Evolutionary conservation across 2,888 invertebrate genomes (phyloP), one percentile per base, ranked within the genome.

Genomic region (Megaustenia siamemsis): DNA sequence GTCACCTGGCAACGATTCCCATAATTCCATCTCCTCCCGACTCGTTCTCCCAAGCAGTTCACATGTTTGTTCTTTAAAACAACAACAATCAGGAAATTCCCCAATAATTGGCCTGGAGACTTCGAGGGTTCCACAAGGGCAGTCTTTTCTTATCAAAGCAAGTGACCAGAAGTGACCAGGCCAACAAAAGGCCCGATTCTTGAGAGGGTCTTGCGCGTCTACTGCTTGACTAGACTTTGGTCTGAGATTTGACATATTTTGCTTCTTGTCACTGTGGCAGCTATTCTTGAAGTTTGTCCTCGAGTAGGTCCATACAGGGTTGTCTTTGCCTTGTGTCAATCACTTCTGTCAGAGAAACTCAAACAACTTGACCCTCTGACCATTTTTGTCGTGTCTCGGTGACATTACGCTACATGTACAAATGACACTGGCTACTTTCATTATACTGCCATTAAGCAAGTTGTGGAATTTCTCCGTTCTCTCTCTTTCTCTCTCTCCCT

Each of bases 21-120:
- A 4, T 1, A 5, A 1, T 40, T n/a, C n/a, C n/a, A n/a, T n/a
- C n/a, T n/a, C n/a, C n/a, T n/a, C n/a, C n/a, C n/a, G n/a, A n/a
- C n/a, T 28, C 77, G 35, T 53, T 68, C 53, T 38, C 49, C 32
- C 38, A 28, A n/a, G 32, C 53, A 5, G 24, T 21, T 21, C 60
- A 0, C 15, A 35, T 82, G 73, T 82, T 82, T 82, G 73, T 43
- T 21, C n/a, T 24, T 35, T 80, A 53, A 80, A 80, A 80, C 69
- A 80, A 80, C 69, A 80, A 80, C 69, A 80, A 53, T 38, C 69
- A 1, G 43, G 53, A 45, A 66, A 49, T 53, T 21, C 80, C 68
- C 24, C 45, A 80, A 69, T 80, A 80, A 69, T 69, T 80, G 69
- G n/a, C 38, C 32, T 32, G 49, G 35, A 35, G 3, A 0, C 21